Evolutionary conservation across 2,888 invertebrate genomes (phyloP).

Genomic region (Taenaris catops): DNA sequence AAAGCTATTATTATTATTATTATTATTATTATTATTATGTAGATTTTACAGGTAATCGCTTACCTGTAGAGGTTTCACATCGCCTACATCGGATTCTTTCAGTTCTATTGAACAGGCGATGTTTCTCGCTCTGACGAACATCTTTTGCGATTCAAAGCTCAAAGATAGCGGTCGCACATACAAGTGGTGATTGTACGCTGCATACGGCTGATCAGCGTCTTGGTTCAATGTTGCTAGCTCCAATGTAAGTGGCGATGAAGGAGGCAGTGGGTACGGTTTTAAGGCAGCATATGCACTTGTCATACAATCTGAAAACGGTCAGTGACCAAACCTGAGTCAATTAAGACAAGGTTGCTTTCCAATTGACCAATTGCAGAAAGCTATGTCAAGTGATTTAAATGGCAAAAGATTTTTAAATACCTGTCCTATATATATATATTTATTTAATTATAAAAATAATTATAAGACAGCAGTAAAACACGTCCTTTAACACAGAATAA

Average conservation of each 20-base stretch:
- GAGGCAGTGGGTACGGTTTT: constrained; percentile 92
- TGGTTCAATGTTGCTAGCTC: constrained; percentile 92
- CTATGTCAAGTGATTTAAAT: too few species aligned
- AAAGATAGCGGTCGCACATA: constrained; percentile 94
- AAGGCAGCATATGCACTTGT: constrained; percentile 91
- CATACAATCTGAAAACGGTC: constrained; percentile 87
- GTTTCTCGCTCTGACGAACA: constrained; percentile 95
- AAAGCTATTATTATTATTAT: too few species aligned
- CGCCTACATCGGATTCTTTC: constrained; percentile 87
- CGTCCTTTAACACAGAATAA: too few species aligned
- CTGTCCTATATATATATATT: too few species aligned
- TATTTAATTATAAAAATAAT: too few species aligned
- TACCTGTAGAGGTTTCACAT: constrained; percentile 84
- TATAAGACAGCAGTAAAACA: too few species aligned
- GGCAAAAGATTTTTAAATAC: too few species aligned
- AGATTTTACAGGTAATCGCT: constrained; percentile 24
- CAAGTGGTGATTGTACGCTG: constrained; percentile 92
- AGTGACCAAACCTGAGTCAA: too few species aligned
- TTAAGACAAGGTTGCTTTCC: too few species aligned
- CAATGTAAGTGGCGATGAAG: constrained; percentile 85
- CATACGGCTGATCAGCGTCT: constrained; percentile 87
- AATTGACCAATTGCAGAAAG: too few species aligned
- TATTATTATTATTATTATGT: too few species aligned
- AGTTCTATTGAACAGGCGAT: constrained; percentile 95
- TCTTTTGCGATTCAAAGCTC: constrained; percentile 94